Percentiles rank a stretch among this genome's conserved stretches.
These are phyloP conservation scores for Muscicapa striata DNA, from an alignment of 2,797 vertebrate genomes.

Conservation along the genomic window DNA sequence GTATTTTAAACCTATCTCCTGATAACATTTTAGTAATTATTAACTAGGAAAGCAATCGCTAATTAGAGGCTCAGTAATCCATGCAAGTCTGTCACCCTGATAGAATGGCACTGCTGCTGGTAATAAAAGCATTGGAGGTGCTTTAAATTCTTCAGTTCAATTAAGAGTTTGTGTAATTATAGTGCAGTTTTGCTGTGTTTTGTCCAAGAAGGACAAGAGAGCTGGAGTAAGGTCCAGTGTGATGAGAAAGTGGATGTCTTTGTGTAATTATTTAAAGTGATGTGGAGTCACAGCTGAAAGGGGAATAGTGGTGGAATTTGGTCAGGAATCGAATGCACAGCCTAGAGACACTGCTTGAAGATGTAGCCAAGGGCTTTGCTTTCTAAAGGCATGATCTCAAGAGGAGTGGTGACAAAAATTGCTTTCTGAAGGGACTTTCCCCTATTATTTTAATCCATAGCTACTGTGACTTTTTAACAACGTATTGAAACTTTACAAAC, in stretches of 20 bases:
- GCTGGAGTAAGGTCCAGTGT: neutral
- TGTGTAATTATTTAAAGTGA: neutral
- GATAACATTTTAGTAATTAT: conserved; percentile 52
- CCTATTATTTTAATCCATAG: neutral
- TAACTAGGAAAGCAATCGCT: conserved; percentile 63
- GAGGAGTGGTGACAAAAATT: neutral
- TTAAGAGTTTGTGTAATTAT: conserved; percentile 72
- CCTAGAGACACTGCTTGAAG: rapidly evolving
- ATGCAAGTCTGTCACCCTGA: conserved; percentile 65
- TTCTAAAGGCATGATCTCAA: neutral
- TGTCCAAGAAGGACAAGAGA: neutral
- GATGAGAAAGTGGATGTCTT: neutral
- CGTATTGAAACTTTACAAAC: neutral
- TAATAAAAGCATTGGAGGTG: conserved; percentile 57
- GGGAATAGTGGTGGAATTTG: neutral
- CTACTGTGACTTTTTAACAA: neutral
- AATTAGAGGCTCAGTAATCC: conserved; percentile 73
- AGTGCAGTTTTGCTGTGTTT: conserved; percentile 35
- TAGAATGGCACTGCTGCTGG: conserved; percentile 66
- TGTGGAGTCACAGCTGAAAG: neutral
- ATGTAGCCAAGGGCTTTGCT: neutral
- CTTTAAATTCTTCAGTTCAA: conserved; percentile 69
- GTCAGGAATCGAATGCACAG: neutral
- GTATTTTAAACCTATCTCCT: conserved; percentile 46
- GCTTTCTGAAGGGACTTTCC: neutral